Percentiles rank a stretch among this genome's conserved stretches.
Conservation (phyloP, 2,888 invertebrate species). For the Rhaphigaster nebulosa region DNA sequence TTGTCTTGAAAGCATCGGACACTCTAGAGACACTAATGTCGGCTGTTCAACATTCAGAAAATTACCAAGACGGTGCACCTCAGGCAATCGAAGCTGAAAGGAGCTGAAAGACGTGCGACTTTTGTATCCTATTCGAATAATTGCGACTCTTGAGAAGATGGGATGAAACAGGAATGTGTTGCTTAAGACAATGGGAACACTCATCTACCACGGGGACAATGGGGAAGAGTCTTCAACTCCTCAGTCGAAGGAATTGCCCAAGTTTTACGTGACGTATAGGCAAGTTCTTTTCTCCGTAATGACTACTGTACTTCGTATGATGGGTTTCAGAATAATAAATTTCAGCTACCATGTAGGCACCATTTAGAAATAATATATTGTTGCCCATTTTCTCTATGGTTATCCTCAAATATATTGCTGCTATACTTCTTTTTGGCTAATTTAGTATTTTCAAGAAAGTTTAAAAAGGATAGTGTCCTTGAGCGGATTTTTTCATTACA, state of each 20-base stretch:
- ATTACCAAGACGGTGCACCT: background rate
- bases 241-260: background rate
- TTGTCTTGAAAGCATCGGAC: background rate
- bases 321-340: background rate
- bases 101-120: background rate
- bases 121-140: conserved; percentile 20
- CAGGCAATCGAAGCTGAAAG: background rate
- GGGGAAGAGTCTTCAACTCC: conserved; percentile 6
- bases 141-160: background rate
- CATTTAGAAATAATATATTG: background rate
- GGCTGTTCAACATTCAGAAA: background rate
- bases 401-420: too few species aligned
- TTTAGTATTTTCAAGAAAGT: too few species aligned
- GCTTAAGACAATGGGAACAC: background rate
- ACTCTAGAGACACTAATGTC: background rate
- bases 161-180: conserved; percentile 8
- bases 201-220: conserved; percentile 9
- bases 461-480: too few species aligned
- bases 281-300: background rate
- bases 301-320: background rate
- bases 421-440: too few species aligned
- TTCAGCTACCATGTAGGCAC: background rate
- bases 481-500: too few species aligned
- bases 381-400: too few species aligned
- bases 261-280: background rate